phyloP scores from a whole-genome alignment of 2,888 invertebrate genomes.

The Clusia tigrina region DNA sequence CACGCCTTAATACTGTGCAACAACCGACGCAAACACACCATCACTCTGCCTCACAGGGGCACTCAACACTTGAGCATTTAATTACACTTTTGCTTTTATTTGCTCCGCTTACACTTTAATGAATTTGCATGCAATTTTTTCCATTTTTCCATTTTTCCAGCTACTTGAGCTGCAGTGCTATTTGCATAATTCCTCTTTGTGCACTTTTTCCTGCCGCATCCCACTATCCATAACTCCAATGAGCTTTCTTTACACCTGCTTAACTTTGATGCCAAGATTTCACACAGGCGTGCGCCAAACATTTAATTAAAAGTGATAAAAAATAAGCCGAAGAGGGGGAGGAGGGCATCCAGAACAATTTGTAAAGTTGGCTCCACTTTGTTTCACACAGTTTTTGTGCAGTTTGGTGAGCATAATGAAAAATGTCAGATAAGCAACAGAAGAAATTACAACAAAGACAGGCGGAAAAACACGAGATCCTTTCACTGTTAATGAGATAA shows the following conservation, averaged over 20 bases:
- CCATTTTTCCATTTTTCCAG: too few species aligned
- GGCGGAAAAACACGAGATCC: background rate
- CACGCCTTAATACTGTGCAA: too few species aligned
- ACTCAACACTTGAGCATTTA: conserved; percentile 33
- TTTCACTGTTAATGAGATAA: too few species aligned
- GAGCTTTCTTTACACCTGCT: background rate
- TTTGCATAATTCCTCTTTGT: too few species aligned
- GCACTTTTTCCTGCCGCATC: background rate
- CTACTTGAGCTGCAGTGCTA: too few species aligned
- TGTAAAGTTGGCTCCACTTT: background rate
- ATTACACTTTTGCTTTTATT: conserved; percentile 45
- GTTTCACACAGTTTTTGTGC: background rate
- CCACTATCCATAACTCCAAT: background rate
- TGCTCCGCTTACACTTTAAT: conserved; percentile 52
- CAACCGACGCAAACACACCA: too few species aligned
- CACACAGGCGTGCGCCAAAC: conserved; percentile 42
- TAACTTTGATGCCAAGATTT: background rate
- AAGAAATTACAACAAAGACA: background rate
- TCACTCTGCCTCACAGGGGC: too few species aligned
- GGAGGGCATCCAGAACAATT: conserved; percentile 57
- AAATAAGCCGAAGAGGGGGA: too few species aligned
- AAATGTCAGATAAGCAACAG: background rate
- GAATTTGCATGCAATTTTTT: conserved; percentile 35
- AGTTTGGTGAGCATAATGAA: background rate
- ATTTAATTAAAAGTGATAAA: conserved; percentile 56